Evolutionary conservation across 2,113 vertebrate species (phyloP), one percentile per base, ranked within the genome.

Genomic region (Leptobrachium ailaonicum): DNA sequence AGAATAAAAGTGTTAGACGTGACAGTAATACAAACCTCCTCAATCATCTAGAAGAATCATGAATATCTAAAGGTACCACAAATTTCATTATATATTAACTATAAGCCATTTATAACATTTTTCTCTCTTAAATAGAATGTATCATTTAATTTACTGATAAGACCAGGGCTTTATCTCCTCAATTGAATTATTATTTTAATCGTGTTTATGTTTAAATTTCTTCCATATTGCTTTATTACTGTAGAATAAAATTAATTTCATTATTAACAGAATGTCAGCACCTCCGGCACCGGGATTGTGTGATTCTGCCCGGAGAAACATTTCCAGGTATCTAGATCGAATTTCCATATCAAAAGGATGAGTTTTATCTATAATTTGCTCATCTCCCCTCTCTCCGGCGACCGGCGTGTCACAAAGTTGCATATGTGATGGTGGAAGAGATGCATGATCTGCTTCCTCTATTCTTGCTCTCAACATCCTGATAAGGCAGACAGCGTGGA

Each of bases 341-440:
- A 71, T 77, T 77, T 77, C 67, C 66, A 77, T 70, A 77, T 77
- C 54, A 77, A 70, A 77, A 47, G 76, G 43, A 9, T 54, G 54
- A 40, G 54, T 63, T 41, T 77, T 77, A 77, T 77, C 76, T 71
- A 62, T 60, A 71, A 71, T 63, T 77, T 77, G 66, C 71, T 77
- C 67, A 70, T 44, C 67, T 69, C 40, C 10, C 1, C 41, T 56
- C 41, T 69, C 41, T 62, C 7, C 32, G 13, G 41, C 20, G 20
- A 32, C 20, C 20, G 20, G 20, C 20, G 20, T 40, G 67, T 71
- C 54, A 47, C 66, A 71, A 42, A 62, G 58, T 8, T 40, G 53
- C 43, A 62, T 70, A 71, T 43, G 14, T 41, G 42, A 56, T 2
- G 60, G 41, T 50, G 9, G 41, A 77, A 3, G 75, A 77, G 5